phyloP scores from a whole-genome alignment of 2,797 vertebrate species.

The Trichosurus vulpecula region DNA sequence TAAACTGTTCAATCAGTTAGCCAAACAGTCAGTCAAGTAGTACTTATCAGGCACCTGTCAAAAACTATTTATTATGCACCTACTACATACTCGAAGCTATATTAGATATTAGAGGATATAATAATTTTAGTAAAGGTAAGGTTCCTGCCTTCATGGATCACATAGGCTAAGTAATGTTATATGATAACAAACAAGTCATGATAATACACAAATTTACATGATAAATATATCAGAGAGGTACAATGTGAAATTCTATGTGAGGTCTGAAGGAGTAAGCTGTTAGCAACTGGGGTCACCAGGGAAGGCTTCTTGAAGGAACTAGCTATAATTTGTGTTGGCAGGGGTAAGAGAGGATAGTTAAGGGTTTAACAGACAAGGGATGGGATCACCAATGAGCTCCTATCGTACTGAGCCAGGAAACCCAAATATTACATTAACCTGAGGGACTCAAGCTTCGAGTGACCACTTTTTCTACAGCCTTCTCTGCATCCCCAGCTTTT shows the following conservation, averaged over 20 bases:
- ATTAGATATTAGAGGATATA: not conserved
- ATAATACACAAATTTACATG: not conserved
- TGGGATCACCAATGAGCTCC: not conserved
- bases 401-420: slow-evolving; percentile 9
- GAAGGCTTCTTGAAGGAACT: not conserved
- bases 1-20: not conserved
- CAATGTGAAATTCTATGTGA: not conserved
- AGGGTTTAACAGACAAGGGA: not conserved
- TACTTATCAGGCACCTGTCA: not conserved
- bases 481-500: not conserved
- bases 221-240: not conserved
- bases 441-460: slow-evolving; percentile 18
- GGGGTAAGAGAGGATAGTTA: not conserved
- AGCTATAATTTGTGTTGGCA: not conserved
- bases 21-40: not conserved
- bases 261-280: not conserved
- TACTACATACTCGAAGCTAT: not conserved
- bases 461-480: slow-evolving; percentile 39
- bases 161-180: not conserved
- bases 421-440: slow-evolving; percentile 58
- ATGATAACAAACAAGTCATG: not conserved
- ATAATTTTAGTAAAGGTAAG: not conserved
- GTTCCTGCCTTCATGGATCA: not conserved
- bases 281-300: not conserved
- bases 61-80: not conserved